These are phyloP conservation scores for Branchellion lobata DNA, from an alignment of 2,888 invertebrate genomes.

Conservation along the genomic window DNA sequence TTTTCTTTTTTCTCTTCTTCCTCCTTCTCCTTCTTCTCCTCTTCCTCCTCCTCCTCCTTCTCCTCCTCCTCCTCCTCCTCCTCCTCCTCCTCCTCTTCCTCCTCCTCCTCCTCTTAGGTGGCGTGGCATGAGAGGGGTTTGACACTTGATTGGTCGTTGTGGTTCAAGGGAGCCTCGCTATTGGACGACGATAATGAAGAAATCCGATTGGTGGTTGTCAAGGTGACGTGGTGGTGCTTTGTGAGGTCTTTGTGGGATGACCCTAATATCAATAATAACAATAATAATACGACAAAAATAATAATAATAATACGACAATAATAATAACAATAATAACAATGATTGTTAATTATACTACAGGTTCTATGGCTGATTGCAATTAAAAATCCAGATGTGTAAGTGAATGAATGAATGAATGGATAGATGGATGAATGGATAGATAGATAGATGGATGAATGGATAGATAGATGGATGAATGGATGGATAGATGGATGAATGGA, in stretches of 20 bases:
- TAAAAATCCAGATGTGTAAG: not conserved
- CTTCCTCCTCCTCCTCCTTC: not conserved
- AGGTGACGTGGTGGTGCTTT: no score
- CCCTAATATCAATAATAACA: no score
- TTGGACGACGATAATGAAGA: not conserved
- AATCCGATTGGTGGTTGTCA: not conserved
- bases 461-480: no score
- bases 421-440: no score
- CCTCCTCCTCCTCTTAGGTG: not conserved
- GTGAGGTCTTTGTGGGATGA: no score
- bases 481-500: no score
- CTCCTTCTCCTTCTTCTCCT: not conserved
- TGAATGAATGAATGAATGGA: not conserved
- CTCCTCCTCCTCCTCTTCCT: not conserved
- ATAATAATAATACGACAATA: no score
- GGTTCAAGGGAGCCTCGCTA: not conserved
- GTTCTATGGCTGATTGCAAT: not conserved
- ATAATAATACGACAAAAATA: no score
- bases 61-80: not conserved
- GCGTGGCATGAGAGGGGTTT: not conserved
- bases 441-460: no score
- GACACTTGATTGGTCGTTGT: not conserved
- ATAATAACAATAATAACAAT: no score
- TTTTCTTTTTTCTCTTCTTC: not conserved
- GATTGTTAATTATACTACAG: no score